Percentiles rank a stretch among this genome's conserved stretches.
phyloP scores from a whole-genome alignment of 2,797 vertebrate species.

The Tarsius wallacei region DNA sequence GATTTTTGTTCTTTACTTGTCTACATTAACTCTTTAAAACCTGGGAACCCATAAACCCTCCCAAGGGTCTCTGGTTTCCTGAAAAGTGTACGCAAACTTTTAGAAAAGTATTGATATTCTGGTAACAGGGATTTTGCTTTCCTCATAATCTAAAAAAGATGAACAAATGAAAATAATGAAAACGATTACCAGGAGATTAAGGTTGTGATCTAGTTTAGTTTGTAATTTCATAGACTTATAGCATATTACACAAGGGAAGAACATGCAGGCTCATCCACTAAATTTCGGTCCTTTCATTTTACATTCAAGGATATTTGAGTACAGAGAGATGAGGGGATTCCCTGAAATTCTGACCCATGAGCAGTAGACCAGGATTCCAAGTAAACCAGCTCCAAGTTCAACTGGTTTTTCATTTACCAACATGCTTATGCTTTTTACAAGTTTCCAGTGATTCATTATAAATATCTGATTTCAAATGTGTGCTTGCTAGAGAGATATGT shows the following conservation, averaged over 20 bases:
- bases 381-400: accelerated
- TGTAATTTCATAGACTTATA: background rate
- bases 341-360: accelerated
- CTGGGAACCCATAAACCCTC: background rate
- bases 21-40: background rate
- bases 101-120: background rate
- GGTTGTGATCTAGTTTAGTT: background rate
- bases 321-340: background rate
- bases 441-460: background rate
- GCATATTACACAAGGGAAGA: background rate
- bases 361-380: no score
- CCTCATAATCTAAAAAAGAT: background rate
- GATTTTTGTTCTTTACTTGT: background rate
- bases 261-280: background rate
- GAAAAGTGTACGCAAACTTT: background rate
- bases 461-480: background rate
- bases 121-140: background rate
- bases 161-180: background rate
- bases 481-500: background rate
- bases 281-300: background rate
- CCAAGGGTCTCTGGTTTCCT: background rate
- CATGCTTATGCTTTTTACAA: background rate
- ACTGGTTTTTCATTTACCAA: accelerated
- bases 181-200: background rate
- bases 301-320: background rate